phyloP scores from a whole-genome alignment of 2,797 vertebrate species.

The Otolemur crassicaudatus region DNA sequence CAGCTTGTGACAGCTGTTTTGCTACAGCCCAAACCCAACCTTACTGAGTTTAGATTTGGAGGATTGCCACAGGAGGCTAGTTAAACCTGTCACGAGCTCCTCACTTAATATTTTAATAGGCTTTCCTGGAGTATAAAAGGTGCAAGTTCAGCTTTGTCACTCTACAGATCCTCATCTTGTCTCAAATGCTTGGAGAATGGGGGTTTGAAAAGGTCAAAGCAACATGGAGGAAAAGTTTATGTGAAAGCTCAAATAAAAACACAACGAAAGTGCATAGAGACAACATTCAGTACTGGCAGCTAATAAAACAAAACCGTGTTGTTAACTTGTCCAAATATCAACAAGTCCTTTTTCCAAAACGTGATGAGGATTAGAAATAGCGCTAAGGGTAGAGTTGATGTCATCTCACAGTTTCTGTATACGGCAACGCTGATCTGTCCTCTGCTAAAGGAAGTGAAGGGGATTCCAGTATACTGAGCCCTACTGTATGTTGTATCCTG shows the following conservation, averaged over 20 bases:
- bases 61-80: slow-evolving; percentile 63
- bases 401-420: background rate
- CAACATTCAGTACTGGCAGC: slow-evolving; percentile 28
- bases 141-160: slow-evolving; percentile 12
- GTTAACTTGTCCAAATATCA: slow-evolving; percentile 49
- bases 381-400: background rate
- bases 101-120: slow-evolving; percentile 82
- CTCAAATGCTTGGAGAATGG: background rate
- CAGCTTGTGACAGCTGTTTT: slow-evolving; percentile 68
- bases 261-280: background rate
- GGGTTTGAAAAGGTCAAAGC: slow-evolving; percentile 73
- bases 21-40: slow-evolving; percentile 69
- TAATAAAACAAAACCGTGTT: slow-evolving; percentile 60
- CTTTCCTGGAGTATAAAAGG: slow-evolving; percentile 26
- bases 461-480: background rate
- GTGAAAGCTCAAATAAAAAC: slow-evolving; percentile 71
- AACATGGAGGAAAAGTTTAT: slow-evolving; percentile 71
- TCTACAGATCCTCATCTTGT: slow-evolving; percentile 43
- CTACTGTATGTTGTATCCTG: fast-evolving
- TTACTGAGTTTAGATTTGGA: slow-evolving; percentile 76
- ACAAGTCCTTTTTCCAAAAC: slow-evolving; percentile 1
- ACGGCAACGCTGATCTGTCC: background rate
- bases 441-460: background rate
- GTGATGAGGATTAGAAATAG: background rate
- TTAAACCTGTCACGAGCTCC: slow-evolving; percentile 80